phyloP scores from a whole-genome alignment of 2,888 invertebrate genomes.

The Lomographa bimaculata region DNA sequence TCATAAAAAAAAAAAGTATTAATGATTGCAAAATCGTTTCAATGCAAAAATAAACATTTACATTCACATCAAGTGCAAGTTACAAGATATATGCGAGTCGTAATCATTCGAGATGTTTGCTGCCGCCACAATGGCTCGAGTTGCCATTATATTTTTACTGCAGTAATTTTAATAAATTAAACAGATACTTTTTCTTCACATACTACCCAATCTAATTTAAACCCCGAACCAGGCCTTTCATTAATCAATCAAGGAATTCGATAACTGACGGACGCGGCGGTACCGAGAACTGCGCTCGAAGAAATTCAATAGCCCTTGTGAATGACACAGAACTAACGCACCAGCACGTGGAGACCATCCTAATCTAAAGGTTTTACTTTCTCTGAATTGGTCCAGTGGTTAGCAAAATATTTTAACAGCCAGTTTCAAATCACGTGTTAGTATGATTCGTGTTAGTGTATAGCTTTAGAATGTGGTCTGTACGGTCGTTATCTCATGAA shows the following conservation, averaged over 20 bases:
- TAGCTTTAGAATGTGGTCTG: too few relatives aligned
- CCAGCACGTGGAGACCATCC: conserved; percentile 13
- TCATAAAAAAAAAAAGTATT: too few relatives aligned
- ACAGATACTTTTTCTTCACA: conserved; percentile 10
- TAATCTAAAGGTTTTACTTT: conserved; percentile 21
- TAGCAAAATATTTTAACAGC: too few relatives aligned
- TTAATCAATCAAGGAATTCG: conserved; percentile 22
- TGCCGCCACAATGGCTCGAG: too few relatives aligned
- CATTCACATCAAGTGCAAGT: too few relatives aligned
- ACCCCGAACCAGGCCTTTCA: conserved; percentile 13
- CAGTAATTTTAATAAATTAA: conserved; percentile 12
- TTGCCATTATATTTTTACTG: conserved; percentile 11
- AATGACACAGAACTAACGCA: conserved; percentile 15
- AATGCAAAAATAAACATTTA: too few relatives aligned
- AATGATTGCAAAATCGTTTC: too few relatives aligned
- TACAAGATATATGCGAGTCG: too few relatives aligned
- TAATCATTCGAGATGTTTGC: too few relatives aligned
- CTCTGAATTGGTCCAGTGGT: conserved; percentile 8
- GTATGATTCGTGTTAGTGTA: too few relatives aligned
- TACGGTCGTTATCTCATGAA: too few relatives aligned
- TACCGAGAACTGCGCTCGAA: conserved; percentile 20
- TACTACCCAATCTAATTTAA: conserved; percentile 15
- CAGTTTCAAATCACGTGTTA: too few relatives aligned
- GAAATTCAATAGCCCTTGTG: conserved; percentile 21
- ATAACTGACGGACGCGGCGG: not conserved